Evolutionary conservation across 2,113 vertebrate genomes (phyloP).

Genomic region (Leptocoma aspasia): DNA sequence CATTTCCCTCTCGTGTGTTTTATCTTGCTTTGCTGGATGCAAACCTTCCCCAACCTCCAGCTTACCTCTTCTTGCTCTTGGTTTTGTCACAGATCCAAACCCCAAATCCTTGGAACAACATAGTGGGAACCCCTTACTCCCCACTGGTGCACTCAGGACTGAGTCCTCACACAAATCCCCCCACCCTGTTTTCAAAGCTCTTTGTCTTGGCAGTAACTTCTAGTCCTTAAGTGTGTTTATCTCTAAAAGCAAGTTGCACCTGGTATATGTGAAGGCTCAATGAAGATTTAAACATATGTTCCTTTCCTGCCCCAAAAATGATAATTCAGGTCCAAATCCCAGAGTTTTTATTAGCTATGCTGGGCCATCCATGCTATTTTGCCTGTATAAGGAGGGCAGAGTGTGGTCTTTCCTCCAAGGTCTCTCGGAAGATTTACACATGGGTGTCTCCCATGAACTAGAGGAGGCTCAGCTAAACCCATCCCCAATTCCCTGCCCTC

Average conservation of each 20-base stretch:
- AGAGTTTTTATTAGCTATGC: not conserved
- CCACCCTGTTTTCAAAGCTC: not conserved
- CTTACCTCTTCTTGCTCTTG: not conserved
- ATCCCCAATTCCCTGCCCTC: not conserved
- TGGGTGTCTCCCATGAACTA: not conserved
- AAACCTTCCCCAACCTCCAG: not conserved
- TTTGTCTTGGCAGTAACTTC: not conserved
- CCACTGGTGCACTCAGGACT: not conserved
- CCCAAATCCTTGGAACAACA: not conserved
- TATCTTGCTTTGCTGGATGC: not conserved
- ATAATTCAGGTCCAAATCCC: not conserved
- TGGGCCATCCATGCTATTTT: not conserved
- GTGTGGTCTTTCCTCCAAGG: not conserved
- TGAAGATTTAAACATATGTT: not conserved
- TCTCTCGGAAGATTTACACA: accelerated
- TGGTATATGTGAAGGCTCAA: not conserved
- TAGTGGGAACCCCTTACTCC: not conserved
- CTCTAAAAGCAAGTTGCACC: not conserved
- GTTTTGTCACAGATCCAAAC: not conserved
- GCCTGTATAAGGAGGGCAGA: not conserved
- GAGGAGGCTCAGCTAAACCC: not conserved
- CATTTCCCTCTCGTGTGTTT: accelerated
- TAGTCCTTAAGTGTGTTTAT: not conserved
- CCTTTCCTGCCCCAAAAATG: not conserved
- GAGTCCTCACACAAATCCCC: not conserved